Percentiles rank a stretch among this genome's conserved stretches.
Evolutionary conservation across 2,113 vertebrate species (phyloP).

Genomic region (Nothocercus julius): DNA sequence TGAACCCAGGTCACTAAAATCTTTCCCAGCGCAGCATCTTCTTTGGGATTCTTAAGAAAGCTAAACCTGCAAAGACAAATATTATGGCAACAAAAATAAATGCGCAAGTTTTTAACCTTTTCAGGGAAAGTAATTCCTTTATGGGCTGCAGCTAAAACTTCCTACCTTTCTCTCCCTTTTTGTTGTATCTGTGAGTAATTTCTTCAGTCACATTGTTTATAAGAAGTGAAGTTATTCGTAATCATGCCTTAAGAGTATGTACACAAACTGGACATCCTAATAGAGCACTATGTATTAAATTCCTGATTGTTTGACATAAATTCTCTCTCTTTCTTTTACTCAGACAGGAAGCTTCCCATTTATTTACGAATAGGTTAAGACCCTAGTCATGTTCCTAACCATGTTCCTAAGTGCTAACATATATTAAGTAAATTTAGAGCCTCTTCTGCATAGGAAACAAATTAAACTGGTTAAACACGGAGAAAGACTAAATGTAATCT

Average conservation of each 20-base stretch:
- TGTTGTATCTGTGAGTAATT: constrained; percentile 91
- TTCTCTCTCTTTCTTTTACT: constrained; percentile 89
- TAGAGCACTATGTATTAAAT: constrained; percentile 93
- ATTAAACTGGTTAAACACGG: constrained; percentile 89
- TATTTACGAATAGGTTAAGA: constrained; percentile 89
- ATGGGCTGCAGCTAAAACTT: constrained; percentile 81
- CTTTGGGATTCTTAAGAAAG: constrained; percentile 79
- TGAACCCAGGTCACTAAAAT: constrained; percentile 76
- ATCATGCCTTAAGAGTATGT: constrained; percentile 92
- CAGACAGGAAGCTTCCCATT: constrained; percentile 93
- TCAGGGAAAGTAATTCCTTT: constrained; percentile 84
- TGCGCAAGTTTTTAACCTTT: constrained; percentile 84
- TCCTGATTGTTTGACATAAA: constrained; percentile 98
- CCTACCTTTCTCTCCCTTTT: constrained; percentile 87
- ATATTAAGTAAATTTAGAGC: constrained; percentile 95
- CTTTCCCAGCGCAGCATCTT: constrained; percentile 68
- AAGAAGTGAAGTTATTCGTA: constrained; percentile 92
- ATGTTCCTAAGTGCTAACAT: constrained; percentile 92
- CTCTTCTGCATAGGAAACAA: constrained; percentile 89
- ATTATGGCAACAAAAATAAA: constrained; percentile 86
- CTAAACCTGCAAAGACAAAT: constrained; percentile 84
- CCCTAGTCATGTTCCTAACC: constrained; percentile 87
- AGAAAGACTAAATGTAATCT: constrained; percentile 88
- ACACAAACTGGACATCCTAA: constrained; percentile 93
- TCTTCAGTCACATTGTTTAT: constrained; percentile 91